Conservation (phyloP, 37 sponge, comb jelly and placozoan species). For the Cladorhizidae sp. region DNA sequence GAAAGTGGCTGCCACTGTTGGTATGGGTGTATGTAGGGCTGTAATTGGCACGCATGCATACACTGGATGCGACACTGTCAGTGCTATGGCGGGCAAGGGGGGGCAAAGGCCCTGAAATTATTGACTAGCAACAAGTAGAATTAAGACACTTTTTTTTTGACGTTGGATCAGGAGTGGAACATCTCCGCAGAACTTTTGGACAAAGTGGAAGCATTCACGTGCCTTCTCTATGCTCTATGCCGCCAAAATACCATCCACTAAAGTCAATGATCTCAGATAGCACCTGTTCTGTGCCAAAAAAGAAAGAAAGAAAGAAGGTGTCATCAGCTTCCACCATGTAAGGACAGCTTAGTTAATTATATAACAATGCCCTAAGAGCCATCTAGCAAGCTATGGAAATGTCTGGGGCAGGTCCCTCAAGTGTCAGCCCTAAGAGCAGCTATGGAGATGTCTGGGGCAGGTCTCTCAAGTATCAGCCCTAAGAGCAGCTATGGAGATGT, state of each 20-base stretch:
- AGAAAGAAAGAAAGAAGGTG: neutral
- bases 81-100: too few relatives aligned
- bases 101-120: neutral
- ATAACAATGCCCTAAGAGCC: constrained; percentile 4
- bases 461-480: too few relatives aligned
- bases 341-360: neutral
- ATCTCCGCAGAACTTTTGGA: neutral
- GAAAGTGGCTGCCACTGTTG: too few relatives aligned
- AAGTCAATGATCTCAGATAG: constrained; percentile 25
- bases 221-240: constrained; percentile 27
- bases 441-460: too few relatives aligned
- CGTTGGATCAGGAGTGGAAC: too few relatives aligned
- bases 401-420: too few relatives aligned
- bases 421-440: too few relatives aligned
- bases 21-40: too few relatives aligned
- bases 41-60: too few relatives aligned
- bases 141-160: neutral
- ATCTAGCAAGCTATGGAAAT: constrained; percentile 27
- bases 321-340: constrained; percentile 26
- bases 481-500: too few relatives aligned
- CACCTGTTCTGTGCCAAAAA: neutral
- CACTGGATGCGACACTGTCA: too few relatives aligned
- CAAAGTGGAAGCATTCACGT: constrained; percentile 7
- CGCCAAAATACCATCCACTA: neutral
- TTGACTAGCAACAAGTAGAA: neutral